Evolutionary conservation across 92 coral and sea anemone genomes (phyloP), one percentile per base, ranked within the genome.

Genomic region (Zoanthus solanderi): DNA sequence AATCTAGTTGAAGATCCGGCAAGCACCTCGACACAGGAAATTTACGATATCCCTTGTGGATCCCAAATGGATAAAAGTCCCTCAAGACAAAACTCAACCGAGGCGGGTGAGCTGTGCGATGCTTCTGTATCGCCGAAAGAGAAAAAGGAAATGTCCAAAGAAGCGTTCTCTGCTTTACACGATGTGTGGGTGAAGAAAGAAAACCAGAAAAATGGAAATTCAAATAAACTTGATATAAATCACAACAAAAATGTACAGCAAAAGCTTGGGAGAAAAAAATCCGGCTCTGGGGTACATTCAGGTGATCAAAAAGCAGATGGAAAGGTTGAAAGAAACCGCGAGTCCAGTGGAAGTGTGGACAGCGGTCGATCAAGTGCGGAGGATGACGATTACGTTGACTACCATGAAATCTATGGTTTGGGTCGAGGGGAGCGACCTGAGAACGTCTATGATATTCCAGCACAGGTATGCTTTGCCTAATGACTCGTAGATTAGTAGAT

Each of bases 321-420:
- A 17, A 78, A 91, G 78, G 58, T 30, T 73, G 94, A 87, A 34
- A 87, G 75, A 30, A 94, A 92, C 31, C 93, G 92, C 9, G 90
- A 92, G 48, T 89, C 90, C 18, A 90, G 93, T 31, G 79, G 92
- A 12, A 89, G 93, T 74, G 85, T 88, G 66, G 92, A 95, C 76
- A 91, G 92, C 58, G 94, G 90, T 18, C 88, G 93, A 87, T 69
- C 83, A 63, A 91, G 95, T 73, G 91, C 94, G 5, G 98, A 94
- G 46, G 95, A 92, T 76, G 99, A 96, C 80, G 99, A 96, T 84
- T 96, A 96, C 79, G 99, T 96, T 7, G 99, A 96, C 86, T 96
- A 96, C 74, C 98, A 95, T 75, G 99, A 96, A 72, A 96, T 96
- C 54, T 96, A 96, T 86, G 99, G 99, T 5, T 77, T 88, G 83